phyloP scores from a whole-genome alignment of 2,797 vertebrate genomes.

The Pelochelys cantorii region DNA sequence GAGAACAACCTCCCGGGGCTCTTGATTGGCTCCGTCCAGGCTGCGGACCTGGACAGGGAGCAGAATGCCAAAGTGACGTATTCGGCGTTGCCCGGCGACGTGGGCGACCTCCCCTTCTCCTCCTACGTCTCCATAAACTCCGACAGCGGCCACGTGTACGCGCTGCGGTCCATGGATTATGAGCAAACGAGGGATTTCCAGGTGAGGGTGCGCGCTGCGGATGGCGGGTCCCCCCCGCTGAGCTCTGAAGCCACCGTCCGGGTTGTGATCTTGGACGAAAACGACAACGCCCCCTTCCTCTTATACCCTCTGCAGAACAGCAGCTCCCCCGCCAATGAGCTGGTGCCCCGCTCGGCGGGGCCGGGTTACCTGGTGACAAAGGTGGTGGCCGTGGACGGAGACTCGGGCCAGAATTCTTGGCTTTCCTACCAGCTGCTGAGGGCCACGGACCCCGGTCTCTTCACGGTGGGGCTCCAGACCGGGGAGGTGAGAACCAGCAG shows the following conservation, averaged over 20 bases:
- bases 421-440: constrained; percentile 12
- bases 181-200: constrained; percentile 74
- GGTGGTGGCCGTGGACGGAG: constrained; percentile 57
- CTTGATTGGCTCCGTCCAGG: constrained; percentile 71
- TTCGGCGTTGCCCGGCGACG: constrained; percentile 63
- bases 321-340: neutral
- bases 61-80: constrained; percentile 81
- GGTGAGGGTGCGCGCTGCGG: constrained; percentile 71
- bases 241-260: constrained; percentile 26
- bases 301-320: neutral
- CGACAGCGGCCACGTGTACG: constrained; percentile 78
- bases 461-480: constrained; percentile 3
- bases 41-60: constrained; percentile 80
- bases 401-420: constrained; percentile 71
- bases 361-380: neutral
- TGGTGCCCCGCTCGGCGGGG: neutral
- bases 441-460: constrained; percentile 12
- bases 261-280: neutral
- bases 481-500: constrained; percentile 11
- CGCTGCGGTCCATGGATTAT: constrained; percentile 79
- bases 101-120: constrained; percentile 54
- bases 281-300: neutral
- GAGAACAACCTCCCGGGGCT: constrained; percentile 66
- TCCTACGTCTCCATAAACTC: constrained; percentile 64
- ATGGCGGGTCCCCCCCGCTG: constrained; percentile 77